These are phyloP conservation scores for Catharus minimus DNA, from an alignment of 2,113 vertebrate species.

Conservation along the genomic window DNA sequence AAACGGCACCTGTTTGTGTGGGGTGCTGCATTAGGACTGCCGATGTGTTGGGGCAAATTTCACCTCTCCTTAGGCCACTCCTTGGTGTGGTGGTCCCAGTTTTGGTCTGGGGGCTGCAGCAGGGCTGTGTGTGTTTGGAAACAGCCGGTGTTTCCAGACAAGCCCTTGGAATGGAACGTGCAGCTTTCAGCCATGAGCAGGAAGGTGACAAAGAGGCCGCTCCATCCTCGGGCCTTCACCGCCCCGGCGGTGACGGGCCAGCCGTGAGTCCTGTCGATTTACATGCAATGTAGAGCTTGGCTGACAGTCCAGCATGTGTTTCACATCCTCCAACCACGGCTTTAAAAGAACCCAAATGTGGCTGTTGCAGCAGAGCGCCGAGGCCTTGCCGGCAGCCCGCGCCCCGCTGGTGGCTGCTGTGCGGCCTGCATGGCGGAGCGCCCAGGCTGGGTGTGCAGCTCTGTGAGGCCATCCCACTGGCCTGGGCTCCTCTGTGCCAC, in stretches of 20 bases:
- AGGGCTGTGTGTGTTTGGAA: background rate
- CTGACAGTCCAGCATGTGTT: background rate
- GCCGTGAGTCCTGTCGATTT: rapidly evolving
- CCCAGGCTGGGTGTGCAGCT: rapidly evolving
- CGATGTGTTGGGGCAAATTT: rapidly evolving
- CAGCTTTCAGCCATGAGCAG: rapidly evolving
- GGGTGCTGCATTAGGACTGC: too few relatives aligned
- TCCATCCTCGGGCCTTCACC: rapidly evolving
- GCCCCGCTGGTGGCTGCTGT: rapidly evolving
- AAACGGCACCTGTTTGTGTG: rapidly evolving
- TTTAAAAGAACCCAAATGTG: background rate
- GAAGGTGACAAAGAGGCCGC: rapidly evolving
- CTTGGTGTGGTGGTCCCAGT: rapidly evolving
- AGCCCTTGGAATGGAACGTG: rapidly evolving
- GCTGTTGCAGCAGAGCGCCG: background rate
- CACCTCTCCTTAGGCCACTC: background rate
- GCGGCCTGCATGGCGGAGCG: rapidly evolving
- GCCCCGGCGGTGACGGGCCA: rapidly evolving
- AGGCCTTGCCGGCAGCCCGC: background rate
- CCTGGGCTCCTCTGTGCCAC: rapidly evolving
- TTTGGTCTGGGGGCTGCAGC: background rate
- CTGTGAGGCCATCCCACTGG: rapidly evolving
- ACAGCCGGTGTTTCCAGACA: rapidly evolving
- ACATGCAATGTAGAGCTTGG: rapidly evolving
- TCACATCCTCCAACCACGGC: rapidly evolving